Percentiles rank a stretch among this genome's conserved stretches.
Evolutionary conservation across 2,113 vertebrate species (phyloP).

Genomic region (Lates calcarifer): DNA sequence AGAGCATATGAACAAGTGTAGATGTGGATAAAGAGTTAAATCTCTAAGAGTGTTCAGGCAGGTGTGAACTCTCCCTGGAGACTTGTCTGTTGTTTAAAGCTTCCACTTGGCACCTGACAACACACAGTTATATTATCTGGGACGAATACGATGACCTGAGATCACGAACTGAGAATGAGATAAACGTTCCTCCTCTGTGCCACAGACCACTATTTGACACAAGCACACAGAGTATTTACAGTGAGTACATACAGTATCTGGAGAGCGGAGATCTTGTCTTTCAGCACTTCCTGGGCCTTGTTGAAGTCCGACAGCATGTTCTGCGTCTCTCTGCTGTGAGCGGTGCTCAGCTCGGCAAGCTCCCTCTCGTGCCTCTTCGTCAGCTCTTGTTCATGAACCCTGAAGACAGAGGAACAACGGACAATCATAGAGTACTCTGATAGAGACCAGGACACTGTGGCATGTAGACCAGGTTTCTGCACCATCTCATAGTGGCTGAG

Average conservation of each 20-base stretch:
- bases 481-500: too few relatives aligned
- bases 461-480: too few relatives aligned
- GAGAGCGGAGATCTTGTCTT: slow-evolving; percentile 98
- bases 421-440: too few relatives aligned
- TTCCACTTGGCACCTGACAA: slow-evolving; percentile 9
- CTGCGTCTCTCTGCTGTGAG: slow-evolving; percentile 96
- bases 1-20: neutral
- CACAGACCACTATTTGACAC: neutral
- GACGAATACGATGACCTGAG: neutral
- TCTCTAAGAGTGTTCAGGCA: neutral
- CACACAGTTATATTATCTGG: slow-evolving; percentile 16
- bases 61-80: slow-evolving; percentile 1
- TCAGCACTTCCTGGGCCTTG: slow-evolving; percentile 98
- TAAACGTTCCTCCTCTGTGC: neutral
- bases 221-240: neutral
- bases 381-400: slow-evolving; percentile 97
- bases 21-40: neutral
- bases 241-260: slow-evolving; percentile 94
- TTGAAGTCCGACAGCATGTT: slow-evolving; percentile 99
- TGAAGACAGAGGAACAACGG: slow-evolving; percentile 67
- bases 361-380: slow-evolving; percentile 95
- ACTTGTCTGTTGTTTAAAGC: neutral
- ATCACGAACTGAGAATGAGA: neutral
- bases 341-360: slow-evolving; percentile 90
- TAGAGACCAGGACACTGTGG: too few relatives aligned